A percentile compares a stretch with the other conserved stretches of the same genome.
Conservation (phyloP, 2,113 vertebrate species). For the Gavia stellata region DNA sequence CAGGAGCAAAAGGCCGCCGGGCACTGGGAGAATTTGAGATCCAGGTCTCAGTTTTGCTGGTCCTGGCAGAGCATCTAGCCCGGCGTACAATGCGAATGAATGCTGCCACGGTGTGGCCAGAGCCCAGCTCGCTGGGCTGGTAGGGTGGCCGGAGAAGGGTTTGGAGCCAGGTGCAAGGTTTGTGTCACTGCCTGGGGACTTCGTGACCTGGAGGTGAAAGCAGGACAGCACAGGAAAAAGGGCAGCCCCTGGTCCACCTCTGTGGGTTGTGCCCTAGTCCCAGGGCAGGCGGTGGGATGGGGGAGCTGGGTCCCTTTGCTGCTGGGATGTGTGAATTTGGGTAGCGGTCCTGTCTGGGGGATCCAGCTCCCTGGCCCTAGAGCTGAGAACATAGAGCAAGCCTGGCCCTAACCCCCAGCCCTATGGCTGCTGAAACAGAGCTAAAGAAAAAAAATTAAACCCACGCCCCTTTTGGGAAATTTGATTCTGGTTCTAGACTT, state of each 20-base stretch:
- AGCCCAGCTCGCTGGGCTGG: background rate
- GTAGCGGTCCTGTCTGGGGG: background rate
- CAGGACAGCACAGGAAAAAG: background rate
- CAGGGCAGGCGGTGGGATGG: background rate
- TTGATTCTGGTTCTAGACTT: background rate
- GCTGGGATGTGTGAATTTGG: background rate
- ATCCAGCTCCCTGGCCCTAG: background rate
- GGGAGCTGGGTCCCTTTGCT: background rate
- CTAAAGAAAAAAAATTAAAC: background rate
- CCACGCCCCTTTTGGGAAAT: background rate
- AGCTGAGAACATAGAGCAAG: background rate
- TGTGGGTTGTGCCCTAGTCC: background rate
- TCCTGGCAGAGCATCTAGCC: background rate
- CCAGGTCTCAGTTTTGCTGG: background rate
- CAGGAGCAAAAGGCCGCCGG: background rate
- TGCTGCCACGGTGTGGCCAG: slow-evolving; percentile 53
- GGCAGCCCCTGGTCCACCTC: background rate
- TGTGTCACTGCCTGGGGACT: background rate
- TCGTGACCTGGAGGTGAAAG: background rate
- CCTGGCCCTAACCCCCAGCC: background rate
- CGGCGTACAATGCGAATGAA: background rate
- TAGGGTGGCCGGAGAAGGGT: background rate
- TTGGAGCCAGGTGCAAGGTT: background rate
- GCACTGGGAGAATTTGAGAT: background rate
- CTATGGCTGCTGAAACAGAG: background rate